Base-by-base conservation (phyloP, 2,888 invertebrate species). In the Phymatocera aterrima region DNA sequence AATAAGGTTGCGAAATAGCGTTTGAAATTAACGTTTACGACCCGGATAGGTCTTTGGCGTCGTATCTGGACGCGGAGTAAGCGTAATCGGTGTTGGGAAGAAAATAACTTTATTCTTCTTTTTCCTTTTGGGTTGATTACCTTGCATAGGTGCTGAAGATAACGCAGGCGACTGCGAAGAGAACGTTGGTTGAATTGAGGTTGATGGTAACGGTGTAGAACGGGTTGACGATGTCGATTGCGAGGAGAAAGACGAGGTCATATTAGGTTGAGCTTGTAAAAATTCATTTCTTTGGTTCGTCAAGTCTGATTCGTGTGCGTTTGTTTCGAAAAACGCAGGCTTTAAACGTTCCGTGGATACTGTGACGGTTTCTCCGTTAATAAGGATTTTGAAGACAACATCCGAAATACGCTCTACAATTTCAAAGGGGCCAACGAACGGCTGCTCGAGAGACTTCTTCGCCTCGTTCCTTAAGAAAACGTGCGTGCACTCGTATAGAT, bases 391-490 rank as follows among this genome's bases (percentile, higher is more conserved):
- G 57, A 77, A 64, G 28, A n/a, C 15, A 46, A 77, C 77, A 12
- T 60, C 37, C 0, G 18, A 12, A n/a, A n/a, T n/a, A 4, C 77
- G 21, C 46, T 28, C 31, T 12, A 79, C 10, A 15, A 79, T 77
- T 64, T 64, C 46, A 43, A 64, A 79, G 4, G 79, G 79, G 15
- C 79, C 79, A 21, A 77, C 79, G 28, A 77, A 79, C 2, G 79
- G 79, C 10, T 79, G 77, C 15, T 68, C 57, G 1, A 48, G 61
- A 18, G 24, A 34, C n/a, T 54, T 18, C 10, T 40, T 57, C 1
- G 79, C 79, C 51, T 79, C 79, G 37, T 79, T 77, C 3, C 78
- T 74, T 24, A 78, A 3, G 40, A 78, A 75, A 8, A 79, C 79
- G 54, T 78, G 77, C 18, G 68, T n/a, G 24, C 54, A 51, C 12